These are phyloP conservation scores for Dinocampus coccinellae DNA, from an alignment of 2,888 invertebrate genomes.

Conservation along the genomic window DNA sequence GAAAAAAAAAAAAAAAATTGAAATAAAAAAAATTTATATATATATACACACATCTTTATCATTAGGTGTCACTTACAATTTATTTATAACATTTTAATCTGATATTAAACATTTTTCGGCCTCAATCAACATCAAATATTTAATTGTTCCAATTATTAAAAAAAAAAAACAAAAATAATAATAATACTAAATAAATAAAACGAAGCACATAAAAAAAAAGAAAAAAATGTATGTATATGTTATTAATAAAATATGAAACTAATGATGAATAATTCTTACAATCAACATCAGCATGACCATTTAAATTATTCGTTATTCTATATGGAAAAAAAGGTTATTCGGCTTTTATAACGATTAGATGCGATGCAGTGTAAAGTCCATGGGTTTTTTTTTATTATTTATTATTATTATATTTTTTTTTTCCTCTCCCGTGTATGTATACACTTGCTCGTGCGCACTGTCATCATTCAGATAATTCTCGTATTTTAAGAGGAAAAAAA, in stretches of 20 bases:
- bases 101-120: no score
- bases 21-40: no score
- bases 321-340: background rate
- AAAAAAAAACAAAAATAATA: no score
- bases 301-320: constrained; percentile 5
- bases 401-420: no score
- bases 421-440: background rate
- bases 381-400: background rate
- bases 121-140: no score
- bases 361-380: background rate
- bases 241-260: no score
- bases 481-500: background rate
- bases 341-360: background rate
- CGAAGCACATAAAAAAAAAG: background rate
- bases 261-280: no score
- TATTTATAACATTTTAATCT: no score
- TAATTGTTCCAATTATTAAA: no score
- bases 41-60: no score
- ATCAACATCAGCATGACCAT: background rate
- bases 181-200: no score
- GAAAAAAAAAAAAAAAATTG: background rate
- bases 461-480: background rate
- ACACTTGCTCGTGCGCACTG: background rate
- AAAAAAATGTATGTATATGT: background rate
- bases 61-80: no score